Conservation (phyloP, 2,888 invertebrate species). For the Drosophila falleni region DNA sequence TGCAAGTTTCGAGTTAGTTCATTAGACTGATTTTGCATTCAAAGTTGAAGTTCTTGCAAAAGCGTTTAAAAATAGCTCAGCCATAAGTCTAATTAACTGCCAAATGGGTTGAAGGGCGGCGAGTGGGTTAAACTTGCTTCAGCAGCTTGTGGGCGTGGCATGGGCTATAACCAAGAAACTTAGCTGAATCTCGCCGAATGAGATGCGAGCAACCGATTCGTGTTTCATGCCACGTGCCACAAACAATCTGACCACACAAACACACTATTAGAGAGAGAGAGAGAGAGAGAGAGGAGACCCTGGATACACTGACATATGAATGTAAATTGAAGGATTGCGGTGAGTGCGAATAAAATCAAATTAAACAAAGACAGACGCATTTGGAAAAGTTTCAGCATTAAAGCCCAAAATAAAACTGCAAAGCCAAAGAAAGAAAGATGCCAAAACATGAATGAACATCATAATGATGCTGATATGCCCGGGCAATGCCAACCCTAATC, state of each 20-base stretch:
- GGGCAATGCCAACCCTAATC: slow-evolving; percentile 47
- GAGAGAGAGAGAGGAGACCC: slow-evolving; percentile 4
- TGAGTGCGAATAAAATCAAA: slow-evolving; percentile 57
- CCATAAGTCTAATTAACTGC: slow-evolving; percentile 63
- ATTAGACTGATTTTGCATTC: slow-evolving; percentile 44
- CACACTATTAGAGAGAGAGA: slow-evolving; percentile 6
- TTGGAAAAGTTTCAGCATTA: slow-evolving; percentile 33
- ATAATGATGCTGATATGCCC: slow-evolving; percentile 9
- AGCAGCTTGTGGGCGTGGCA: slow-evolving; percentile 27
- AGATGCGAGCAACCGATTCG: slow-evolving; percentile 12
- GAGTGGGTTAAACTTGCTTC: not conserved
- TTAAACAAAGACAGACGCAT: slow-evolving; percentile 46
- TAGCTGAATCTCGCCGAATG: slow-evolving; percentile 6
- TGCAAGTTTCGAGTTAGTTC: slow-evolving; percentile 39
- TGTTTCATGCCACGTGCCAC: slow-evolving; percentile 53
- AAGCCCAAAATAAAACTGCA: slow-evolving; percentile 37
- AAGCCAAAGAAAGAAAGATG: slow-evolving; percentile 39
- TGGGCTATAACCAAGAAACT: slow-evolving; percentile 48
- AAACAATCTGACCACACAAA: slow-evolving; percentile 52
- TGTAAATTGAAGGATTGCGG: slow-evolving; percentile 51
- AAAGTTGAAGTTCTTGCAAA: slow-evolving; percentile 22
- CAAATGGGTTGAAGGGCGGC: slow-evolving; percentile 11
- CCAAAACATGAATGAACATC: not conserved
- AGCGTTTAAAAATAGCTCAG: slow-evolving; percentile 62
- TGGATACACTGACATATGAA: slow-evolving; percentile 40